Evolutionary conservation across 2,113 vertebrate species (phyloP).

Genomic region (Morone saxatilis): DNA sequence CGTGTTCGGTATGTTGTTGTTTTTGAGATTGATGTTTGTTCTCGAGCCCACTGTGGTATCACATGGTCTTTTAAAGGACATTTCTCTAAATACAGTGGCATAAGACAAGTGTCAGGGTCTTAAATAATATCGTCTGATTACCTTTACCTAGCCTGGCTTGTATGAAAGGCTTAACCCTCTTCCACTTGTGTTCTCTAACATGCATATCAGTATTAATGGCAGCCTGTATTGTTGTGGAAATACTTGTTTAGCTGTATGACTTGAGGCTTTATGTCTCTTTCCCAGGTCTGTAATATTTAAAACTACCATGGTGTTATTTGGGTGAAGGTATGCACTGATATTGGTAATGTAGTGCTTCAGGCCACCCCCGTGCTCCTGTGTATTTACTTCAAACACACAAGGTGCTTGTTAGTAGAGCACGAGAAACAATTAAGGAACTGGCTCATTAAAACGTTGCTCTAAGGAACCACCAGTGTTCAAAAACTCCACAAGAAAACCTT

Average conservation of each 20-base stretch:
- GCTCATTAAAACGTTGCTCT: not conserved
- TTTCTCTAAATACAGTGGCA: not conserved
- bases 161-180: not conserved
- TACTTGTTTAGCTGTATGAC: not conserved
- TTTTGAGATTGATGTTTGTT: not conserved
- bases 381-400: not conserved
- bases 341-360: not conserved
- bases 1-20: too few species aligned
- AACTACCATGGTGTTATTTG: not conserved
- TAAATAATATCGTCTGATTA: not conserved
- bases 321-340: not conserved
- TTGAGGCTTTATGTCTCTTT: not conserved
- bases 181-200: not conserved
- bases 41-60: too few species aligned
- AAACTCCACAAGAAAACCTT: not conserved
- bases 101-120: not conserved
- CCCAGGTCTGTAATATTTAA: not conserved
- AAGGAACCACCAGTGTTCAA: not conserved
- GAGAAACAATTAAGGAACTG: not conserved
- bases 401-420: not conserved
- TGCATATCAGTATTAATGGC: conserved; percentile 1
- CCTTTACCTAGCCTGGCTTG: not conserved
- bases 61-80: not conserved
- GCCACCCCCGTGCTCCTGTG: not conserved
- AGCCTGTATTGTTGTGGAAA: not conserved